Evolutionary conservation across 2,797 vertebrate genomes (phyloP), one percentile per base, ranked within the genome.

Genomic region (Danio aesculapii): DNA sequence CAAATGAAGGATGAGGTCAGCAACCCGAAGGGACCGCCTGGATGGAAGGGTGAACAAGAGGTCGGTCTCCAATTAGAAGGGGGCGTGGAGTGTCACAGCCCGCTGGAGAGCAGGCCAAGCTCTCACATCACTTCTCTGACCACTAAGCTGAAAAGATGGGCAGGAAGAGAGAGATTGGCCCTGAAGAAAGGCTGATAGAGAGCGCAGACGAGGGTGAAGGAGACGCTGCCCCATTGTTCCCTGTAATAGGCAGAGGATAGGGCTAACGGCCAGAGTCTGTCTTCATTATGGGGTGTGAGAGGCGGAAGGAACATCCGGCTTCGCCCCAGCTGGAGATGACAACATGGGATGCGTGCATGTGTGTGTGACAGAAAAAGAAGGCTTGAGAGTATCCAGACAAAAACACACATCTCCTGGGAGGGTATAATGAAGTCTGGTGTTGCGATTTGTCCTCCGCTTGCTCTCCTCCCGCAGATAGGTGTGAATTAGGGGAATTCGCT

Each of bases 201-300:
- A 6, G 70, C 67, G 21, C 79, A 78, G 82, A 72, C 44, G 47
- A 81, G 77, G 80, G 52, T 69, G 83, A 77, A 84, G 73, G 59
- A 63, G 61, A 59, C 44, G 68, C 63, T 16, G 61, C 63, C 75
- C 70, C 68, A 76, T 86, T 83, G 83, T 82, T 84, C 75, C 57
- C 43, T 30, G 46, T 53, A 69, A 62, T 76, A 68, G 64, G 72
- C 61, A 73, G 84, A 80, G 71, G 67, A 69, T 67, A n/a, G 12
- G 17, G 67, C 79, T 71, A 80, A 82, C 82, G 72, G 75, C 39
- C 73, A 82, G 69, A 66, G 68, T 77, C 76, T 61, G 47, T 72
- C 84, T 85, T 83, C 79, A 85, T 85, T 87, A 85, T 77, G 73
- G 46, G 69, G 67, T 80, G 72, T 70, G 82, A 87, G 73, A 81